phyloP scores from a whole-genome alignment of 2,113 vertebrate species.

The Phrynosoma platyrhinos region DNA sequence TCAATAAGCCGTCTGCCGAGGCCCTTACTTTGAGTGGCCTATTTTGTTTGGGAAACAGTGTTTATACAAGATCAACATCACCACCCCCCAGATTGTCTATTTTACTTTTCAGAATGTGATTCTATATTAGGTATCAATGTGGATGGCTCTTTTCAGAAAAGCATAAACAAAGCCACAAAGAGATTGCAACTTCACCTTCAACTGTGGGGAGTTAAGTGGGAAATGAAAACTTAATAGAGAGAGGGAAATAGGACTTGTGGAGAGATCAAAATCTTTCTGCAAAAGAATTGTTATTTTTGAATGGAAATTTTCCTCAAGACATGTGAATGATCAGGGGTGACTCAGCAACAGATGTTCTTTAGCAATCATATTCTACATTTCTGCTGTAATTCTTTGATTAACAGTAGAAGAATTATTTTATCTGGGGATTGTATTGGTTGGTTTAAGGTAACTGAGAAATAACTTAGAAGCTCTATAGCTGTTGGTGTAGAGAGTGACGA shows the following conservation, averaged over 20 bases:
- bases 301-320: neutral
- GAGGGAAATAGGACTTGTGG: neutral
- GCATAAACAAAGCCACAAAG: neutral
- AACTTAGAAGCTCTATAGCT: neutral
- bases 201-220: neutral
- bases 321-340: neutral
- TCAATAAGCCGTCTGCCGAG: too few relatives aligned
- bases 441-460: neutral
- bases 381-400: neutral
- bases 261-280: neutral
- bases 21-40: neutral
- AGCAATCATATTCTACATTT: neutral
- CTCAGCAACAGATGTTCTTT: neutral
- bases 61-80: neutral
- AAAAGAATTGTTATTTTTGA: neutral
- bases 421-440: neutral
- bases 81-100: neutral
- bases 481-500: neutral
- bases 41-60: slow-evolving; percentile 1
- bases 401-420: neutral
- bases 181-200: slow-evolving; percentile 25
- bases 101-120: neutral
- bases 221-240: neutral
- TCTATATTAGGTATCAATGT: neutral
- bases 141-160: neutral